Evolutionary conservation across 2,113 vertebrate species (phyloP).

Genomic region (Prionailurus bengalensis): DNA sequence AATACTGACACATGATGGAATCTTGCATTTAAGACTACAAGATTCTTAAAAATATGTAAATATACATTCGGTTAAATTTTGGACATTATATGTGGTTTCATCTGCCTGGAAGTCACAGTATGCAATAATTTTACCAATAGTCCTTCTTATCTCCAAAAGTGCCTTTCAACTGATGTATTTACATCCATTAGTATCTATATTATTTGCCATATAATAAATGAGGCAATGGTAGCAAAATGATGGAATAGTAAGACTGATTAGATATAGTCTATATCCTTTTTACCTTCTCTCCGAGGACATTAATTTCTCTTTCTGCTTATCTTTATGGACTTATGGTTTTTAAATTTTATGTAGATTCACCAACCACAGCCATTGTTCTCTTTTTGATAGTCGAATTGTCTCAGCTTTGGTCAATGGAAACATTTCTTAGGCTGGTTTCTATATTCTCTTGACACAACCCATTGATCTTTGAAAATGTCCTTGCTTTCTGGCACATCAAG

Average conservation of each 20-base stretch:
- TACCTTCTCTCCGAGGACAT: background rate
- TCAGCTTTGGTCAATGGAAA: background rate
- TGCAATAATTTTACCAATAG: background rate
- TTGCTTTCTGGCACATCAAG: constrained; percentile 27
- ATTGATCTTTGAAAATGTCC: constrained; percentile 44
- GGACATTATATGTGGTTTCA: background rate
- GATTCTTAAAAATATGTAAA: background rate
- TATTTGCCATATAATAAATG: background rate
- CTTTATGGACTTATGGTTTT: background rate
- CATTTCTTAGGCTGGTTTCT: background rate
- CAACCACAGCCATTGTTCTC: background rate
- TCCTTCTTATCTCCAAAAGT: background rate
- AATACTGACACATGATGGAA: background rate
- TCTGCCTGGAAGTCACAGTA: background rate
- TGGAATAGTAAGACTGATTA: background rate
- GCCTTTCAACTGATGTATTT: background rate
- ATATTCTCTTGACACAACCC: background rate
- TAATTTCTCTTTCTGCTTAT: background rate
- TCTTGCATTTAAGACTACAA: background rate
- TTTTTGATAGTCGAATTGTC: background rate
- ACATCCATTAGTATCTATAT: background rate
- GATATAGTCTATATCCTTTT: background rate
- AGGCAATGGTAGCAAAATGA: background rate
- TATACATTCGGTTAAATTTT: constrained; percentile 2
- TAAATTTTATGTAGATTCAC: background rate